Conservation (phyloP, 2,113 vertebrate genomes). For the Chamaetylas fuelleborni region DNA sequence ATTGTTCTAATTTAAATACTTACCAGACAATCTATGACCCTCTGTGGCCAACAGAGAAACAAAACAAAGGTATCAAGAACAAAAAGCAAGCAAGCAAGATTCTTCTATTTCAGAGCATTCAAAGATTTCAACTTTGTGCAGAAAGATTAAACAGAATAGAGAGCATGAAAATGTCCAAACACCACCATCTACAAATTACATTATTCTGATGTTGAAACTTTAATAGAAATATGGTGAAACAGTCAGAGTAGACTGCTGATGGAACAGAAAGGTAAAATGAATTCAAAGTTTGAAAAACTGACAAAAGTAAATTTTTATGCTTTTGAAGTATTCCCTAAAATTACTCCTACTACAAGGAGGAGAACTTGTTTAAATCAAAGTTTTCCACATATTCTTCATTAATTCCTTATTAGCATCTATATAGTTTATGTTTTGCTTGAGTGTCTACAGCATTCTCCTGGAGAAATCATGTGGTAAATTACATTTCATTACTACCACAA, state of each 20-base stretch:
- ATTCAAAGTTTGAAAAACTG: neutral
- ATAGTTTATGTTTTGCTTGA: neutral
- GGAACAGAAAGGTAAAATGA: neutral
- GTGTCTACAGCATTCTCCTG: neutral
- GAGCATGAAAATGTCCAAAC: neutral
- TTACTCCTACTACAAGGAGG: neutral
- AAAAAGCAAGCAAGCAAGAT: neutral
- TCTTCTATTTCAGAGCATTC: neutral
- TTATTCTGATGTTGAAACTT: neutral
- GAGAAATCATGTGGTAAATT: neutral
- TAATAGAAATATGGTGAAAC: neutral
- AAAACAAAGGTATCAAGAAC: constrained; percentile 28
- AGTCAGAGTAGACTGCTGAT: neutral
- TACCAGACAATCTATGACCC: constrained; percentile 46
- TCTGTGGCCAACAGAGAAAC: constrained; percentile 66
- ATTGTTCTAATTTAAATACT: neutral
- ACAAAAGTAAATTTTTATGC: neutral
- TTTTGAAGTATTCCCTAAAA: neutral
- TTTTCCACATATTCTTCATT: neutral
- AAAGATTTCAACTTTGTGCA: neutral
- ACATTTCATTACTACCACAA: neutral
- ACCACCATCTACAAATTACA: neutral
- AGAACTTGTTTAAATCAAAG: neutral
- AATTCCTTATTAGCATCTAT: neutral
- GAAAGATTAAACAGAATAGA: neutral